phyloP scores from a whole-genome alignment of 2,888 invertebrate species.

The Hirudinaria manillensis region DNA sequence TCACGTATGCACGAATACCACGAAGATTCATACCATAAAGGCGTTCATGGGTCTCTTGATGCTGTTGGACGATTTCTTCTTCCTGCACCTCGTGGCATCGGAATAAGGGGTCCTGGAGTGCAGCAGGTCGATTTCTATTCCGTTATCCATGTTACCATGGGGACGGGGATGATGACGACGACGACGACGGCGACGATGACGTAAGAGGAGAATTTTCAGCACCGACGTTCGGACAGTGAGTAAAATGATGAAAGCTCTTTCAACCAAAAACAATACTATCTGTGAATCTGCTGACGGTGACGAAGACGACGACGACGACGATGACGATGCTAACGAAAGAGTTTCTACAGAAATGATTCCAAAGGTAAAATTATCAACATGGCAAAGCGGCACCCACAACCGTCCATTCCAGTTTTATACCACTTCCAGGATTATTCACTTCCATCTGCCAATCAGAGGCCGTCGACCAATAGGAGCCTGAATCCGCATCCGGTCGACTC shows the following conservation, averaged over 20 bases:
- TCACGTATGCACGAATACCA: too few relatives aligned
- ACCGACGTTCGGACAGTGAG: not conserved
- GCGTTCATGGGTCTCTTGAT: conserved; percentile 30
- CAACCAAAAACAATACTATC: too few relatives aligned
- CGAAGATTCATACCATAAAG: conserved; percentile 22
- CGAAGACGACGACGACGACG: not conserved
- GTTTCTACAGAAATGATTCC: not conserved
- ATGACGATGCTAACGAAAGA: not conserved
- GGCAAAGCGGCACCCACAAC: not conserved
- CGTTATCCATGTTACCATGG: conserved; percentile 10
- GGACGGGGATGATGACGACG: too few relatives aligned
- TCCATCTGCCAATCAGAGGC: not conserved
- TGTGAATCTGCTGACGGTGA: too few relatives aligned
- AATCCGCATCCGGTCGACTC: conserved; percentile 1
- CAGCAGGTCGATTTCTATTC: not conserved
- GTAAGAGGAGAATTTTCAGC: too few relatives aligned
- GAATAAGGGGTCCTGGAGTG: conserved; percentile 28
- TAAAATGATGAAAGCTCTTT: not conserved
- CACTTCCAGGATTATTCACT: conserved; percentile 16
- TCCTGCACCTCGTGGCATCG: conserved; percentile 27
- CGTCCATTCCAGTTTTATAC: conserved; percentile 1
- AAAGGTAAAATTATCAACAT: conserved; percentile 1
- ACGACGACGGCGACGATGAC: too few relatives aligned
- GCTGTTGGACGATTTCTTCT: conserved; percentile 23
- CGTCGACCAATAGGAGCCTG: conserved; percentile 5